Evolutionary conservation across 2,888 invertebrate species (phyloP).

Genomic region (Psylliodes chrysocephalus): DNA sequence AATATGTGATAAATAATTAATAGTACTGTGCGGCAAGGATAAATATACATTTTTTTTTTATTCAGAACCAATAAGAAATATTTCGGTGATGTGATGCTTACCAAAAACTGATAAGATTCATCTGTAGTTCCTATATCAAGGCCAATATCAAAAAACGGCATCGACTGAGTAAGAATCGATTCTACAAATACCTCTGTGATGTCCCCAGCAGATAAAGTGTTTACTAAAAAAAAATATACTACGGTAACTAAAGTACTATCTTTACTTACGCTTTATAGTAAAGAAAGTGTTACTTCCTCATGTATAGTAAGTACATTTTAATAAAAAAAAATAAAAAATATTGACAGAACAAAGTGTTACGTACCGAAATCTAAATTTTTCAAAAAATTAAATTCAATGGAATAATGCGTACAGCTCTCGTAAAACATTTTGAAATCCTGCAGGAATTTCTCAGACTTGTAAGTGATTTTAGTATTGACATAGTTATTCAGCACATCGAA

Average conservation of each 20-base stretch:
- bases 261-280: not conserved
- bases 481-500: conserved; percentile 16
- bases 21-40: no score
- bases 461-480: conserved; percentile 1
- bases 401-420: conserved; percentile 16
- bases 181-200: conserved; percentile 20
- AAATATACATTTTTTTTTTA: no score
- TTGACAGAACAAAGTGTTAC: no score
- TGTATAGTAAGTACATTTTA: no score
- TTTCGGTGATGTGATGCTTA: no score
- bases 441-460: conserved; percentile 11
- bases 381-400: conserved; percentile 12
- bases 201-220: not conserved
- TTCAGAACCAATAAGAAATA: no score
- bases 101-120: conserved; percentile 18
- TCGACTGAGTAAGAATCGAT: conserved; percentile 15
- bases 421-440: conserved; percentile 25
- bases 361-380: conserved; percentile 9
- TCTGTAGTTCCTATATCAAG: conserved; percentile 14
- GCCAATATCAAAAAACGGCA: conserved; percentile 28
- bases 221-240: conserved; percentile 16
- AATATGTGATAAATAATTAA: no score
- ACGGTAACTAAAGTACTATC: not conserved
- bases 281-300: no score
- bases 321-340: no score